Conservation (phyloP, 2,888 invertebrate genomes). For the Amblyjoppa proteus region DNA sequence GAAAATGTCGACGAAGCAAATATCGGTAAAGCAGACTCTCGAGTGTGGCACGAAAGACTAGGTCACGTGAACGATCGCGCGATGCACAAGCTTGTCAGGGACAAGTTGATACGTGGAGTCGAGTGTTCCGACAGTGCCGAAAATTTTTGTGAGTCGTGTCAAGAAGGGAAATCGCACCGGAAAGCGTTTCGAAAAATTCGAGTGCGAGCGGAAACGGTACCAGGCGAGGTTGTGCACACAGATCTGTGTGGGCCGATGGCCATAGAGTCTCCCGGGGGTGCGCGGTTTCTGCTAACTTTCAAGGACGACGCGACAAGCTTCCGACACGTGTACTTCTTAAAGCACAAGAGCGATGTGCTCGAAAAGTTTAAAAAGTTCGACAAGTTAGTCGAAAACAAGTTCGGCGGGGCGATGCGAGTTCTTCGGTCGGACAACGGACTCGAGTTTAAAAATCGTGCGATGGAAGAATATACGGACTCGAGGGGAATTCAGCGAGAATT, state of each 20-base stretch:
- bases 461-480: slow-evolving; percentile 54
- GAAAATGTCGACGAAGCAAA: slow-evolving; percentile 26
- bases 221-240: slow-evolving; percentile 63
- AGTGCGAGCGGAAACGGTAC: slow-evolving; percentile 25
- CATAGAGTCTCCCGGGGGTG: slow-evolving; percentile 49
- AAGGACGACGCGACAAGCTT: slow-evolving; percentile 67
- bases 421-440: slow-evolving; percentile 39
- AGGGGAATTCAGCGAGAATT: slow-evolving; percentile 54
- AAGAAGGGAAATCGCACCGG: slow-evolving; percentile 58
- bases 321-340: slow-evolving; percentile 59
- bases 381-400: neutral
- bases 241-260: slow-evolving; percentile 67
- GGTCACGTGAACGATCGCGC: slow-evolving; percentile 36
- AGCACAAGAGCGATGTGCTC: slow-evolving; percentile 61
- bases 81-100: slow-evolving; percentile 27
- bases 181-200: slow-evolving; percentile 36
- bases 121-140: slow-evolving; percentile 24
- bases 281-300: slow-evolving; percentile 61
- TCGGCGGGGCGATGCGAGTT: slow-evolving; percentile 8
- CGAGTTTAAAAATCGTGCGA: slow-evolving; percentile 26
- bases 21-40: neutral
- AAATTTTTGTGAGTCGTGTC: slow-evolving; percentile 60
- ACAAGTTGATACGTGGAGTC: slow-evolving; percentile 37
- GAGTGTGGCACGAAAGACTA: slow-evolving; percentile 61
- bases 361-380: slow-evolving; percentile 28